These are phyloP conservation scores for Thymelicus acteon DNA, from an alignment of 2,888 invertebrate species.

Conservation along the genomic window DNA sequence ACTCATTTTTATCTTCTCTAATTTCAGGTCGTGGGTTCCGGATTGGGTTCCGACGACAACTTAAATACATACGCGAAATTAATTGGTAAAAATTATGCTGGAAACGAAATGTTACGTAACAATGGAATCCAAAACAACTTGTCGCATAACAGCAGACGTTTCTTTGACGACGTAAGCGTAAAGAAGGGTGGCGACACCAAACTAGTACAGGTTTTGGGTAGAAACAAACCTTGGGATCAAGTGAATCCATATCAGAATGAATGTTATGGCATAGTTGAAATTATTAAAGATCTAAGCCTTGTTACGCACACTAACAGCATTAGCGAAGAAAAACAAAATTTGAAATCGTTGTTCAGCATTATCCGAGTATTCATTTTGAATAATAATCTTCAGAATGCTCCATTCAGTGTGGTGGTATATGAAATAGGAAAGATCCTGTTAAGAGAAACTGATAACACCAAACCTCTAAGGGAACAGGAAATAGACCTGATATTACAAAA, in stretches of 20 bases:
- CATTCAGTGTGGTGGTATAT: neutral
- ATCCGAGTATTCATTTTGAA: neutral
- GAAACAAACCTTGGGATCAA: neutral
- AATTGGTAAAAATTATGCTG: neutral
- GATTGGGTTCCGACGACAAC: too few relatives aligned
- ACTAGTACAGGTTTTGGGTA: neutral
- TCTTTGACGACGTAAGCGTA: neutral
- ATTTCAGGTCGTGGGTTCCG: neutral
- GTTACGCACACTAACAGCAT: neutral
- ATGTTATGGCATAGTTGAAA: neutral
- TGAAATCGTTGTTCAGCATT: slow-evolving; percentile 8
- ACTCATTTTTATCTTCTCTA: neutral
- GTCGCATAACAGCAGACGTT: neutral
- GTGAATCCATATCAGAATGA: neutral
- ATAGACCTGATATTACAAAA: neutral
- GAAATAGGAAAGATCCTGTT: neutral
- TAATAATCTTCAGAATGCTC: neutral
- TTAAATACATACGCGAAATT: too few relatives aligned
- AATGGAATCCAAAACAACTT: neutral
- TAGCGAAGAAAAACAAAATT: slow-evolving; percentile 1
- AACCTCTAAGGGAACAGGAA: neutral
- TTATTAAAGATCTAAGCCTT: neutral
- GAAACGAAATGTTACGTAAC: slow-evolving; percentile 12
- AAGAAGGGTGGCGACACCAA: neutral
- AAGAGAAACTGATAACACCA: neutral